Base-by-base conservation (phyloP, 2,888 invertebrate genomes). In the Acanthoscelides obtectus region DNA sequence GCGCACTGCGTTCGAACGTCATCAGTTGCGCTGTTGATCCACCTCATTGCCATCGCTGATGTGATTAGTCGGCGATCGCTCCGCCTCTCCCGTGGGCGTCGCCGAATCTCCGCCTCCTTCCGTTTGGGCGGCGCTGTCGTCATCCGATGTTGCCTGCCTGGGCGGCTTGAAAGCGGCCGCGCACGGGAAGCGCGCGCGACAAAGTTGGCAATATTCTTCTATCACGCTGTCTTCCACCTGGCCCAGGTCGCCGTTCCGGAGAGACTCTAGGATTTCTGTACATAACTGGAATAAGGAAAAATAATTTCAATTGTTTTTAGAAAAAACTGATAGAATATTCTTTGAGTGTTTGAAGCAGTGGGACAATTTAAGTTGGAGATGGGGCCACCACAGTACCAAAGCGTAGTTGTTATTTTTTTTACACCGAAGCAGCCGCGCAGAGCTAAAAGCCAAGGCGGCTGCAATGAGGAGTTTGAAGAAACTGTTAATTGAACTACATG, bases 221-320 rank as follows among this genome's bases (percentile, higher is more conserved):
- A 90, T 89, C 77, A 89, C 89, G 64, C 88, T 85, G 74, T 88
- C 85, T 74, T 93, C 91, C 84, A 92, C 92, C 22, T 88, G 86
- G 0, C 96, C 96, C 84, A 97, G 94, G 79, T 93, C 92, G 70
- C 95, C 95, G 77, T 90, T 90, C 77, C 89, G 89, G 80, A 97
- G 88, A 76, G 93, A 91, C 77, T 92, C 91, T 79, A 95, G 87
- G 72, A 96, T 92, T 79, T 92, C 92, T 77, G 92, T 90, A 87
- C 96, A 96, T 81, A 90, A 93, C 93, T 95, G 87, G n/a, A 89
- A 86, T 72, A 71, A 63, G 63, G 12, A 19, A 19, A 63, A 63
- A 63, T 12, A 63, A 63, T 63, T 8, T 63, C 19, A 63, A 63
- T 63, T 63, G 19, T 63, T 12, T 19, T 12, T 63, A 12, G 19